A percentile compares a stretch with the other conserved stretches of the same genome.
Conservation (phyloP, 92 coral and sea anemone species). For the Porites rus region DNA sequence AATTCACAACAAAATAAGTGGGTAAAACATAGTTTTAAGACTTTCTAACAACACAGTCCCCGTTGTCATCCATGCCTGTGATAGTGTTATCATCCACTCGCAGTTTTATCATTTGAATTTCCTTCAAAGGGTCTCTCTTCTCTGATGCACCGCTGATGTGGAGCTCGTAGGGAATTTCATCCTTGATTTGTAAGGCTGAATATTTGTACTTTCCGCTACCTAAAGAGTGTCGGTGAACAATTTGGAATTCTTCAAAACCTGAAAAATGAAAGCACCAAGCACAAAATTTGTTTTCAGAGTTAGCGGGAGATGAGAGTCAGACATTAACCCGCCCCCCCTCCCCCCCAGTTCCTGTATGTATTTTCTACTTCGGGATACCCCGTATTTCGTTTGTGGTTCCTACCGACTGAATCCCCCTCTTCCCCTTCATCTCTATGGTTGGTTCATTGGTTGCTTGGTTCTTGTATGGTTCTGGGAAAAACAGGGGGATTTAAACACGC, state of each 20-base stretch:
- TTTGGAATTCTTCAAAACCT: conserved; percentile 71
- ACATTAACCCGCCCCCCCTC: no score
- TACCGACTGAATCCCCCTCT: no score
- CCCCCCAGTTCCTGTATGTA: no score
- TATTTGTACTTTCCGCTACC: conserved; percentile 65
- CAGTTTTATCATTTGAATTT: conserved; percentile 55
- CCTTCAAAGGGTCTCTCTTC: conserved; percentile 61
- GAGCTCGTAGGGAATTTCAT: conserved; percentile 53
- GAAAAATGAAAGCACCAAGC: not conserved
- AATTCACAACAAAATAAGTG: no score
- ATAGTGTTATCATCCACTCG: conserved; percentile 51
- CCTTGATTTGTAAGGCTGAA: conserved; percentile 48
- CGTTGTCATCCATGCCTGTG: conserved; percentile 52
- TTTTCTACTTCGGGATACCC: no score
- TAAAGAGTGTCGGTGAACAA: conserved; percentile 50
- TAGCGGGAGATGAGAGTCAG: not conserved
- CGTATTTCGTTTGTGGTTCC: no score
- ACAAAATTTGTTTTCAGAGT: not conserved
- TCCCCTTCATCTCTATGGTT: no score
- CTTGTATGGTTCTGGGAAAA: no score
- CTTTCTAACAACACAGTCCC: conserved; percentile 66
- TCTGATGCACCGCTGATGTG: conserved; percentile 51
- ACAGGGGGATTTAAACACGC: no score
- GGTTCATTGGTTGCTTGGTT: no score
- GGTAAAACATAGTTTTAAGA: not conserved